Evolutionary conservation across 2,888 invertebrate genomes (phyloP), one percentile per base, ranked within the genome.

Genomic region (Lasioglossum calceatum): DNA sequence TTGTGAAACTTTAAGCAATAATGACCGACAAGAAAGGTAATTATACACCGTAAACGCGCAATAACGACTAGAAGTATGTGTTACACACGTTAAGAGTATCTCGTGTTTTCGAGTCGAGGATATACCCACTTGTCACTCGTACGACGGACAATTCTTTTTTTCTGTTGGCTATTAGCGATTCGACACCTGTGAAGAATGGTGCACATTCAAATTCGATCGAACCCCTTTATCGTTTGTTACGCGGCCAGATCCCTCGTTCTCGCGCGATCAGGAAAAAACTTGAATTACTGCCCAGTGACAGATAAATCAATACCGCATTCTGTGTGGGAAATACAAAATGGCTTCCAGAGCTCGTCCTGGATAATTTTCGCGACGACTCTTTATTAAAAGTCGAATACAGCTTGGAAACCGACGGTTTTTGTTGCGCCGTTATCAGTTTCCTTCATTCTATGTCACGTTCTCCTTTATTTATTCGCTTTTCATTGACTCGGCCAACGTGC

Each of bases 1-100:
- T 91, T 92, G 92, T 91, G 92, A 92, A 93, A 91, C 92, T 90
- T 92, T 93, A 94, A 95, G 94, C 94, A 94, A 95, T 94, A 95
- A 95, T 95, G 95, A 94, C 95, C 92, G 95, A 95, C 95, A 95
- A 95, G 92, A 95, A 95, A 95, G 95, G 95, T 95, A 95, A 95
- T 92, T 95, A 95, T 95, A 92, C 76, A 83, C 70, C 85, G 82
- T 85, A 88, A 90, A 87, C 85, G 84, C 77, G 88, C 85, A 82
- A 78, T 91, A 71, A 86, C 81, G 61, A 67, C 71, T 87, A 91
- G 84, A 58, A 79, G 80, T 89, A 88, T 87, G 87, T 89, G 87
- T 88, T 89, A 86, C 67, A 85, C 86, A 86, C 89, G 85, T 86
- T 87, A 86, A 90, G 88, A 87, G 87, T 87, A 90, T 89, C 85